phyloP scores from a whole-genome alignment of 2,888 invertebrate genomes.

The Drosophila imparisetae region DNA sequence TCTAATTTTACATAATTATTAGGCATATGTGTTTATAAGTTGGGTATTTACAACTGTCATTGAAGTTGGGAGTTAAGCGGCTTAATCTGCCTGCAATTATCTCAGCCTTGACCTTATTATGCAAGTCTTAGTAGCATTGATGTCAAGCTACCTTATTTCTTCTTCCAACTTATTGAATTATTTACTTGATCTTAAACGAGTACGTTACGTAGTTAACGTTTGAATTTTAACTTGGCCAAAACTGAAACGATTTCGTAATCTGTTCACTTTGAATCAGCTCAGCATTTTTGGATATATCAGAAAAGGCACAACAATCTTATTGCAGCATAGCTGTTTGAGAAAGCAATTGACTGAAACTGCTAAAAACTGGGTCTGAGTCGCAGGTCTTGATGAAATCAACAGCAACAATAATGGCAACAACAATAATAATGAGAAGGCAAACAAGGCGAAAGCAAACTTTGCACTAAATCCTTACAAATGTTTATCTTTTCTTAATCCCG shows the following conservation, averaged over 20 bases:
- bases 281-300: not conserved
- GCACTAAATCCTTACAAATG: slow-evolving; percentile 84
- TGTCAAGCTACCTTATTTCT: too few species aligned
- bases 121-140: not conserved
- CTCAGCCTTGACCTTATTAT: not conserved
- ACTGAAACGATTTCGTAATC: not conserved
- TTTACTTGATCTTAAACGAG: too few species aligned
- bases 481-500: slow-evolving; percentile 84
- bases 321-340: slow-evolving; percentile 18
- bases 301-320: not conserved
- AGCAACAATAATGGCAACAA: slow-evolving; percentile 29
- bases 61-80: not conserved
- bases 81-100: not conserved
- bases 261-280: not conserved
- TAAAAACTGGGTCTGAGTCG: slow-evolving; percentile 24
- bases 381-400: slow-evolving; percentile 31
- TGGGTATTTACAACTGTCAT: not conserved
- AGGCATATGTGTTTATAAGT: not conserved
- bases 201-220: not conserved
- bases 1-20: not conserved
- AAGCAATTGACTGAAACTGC: slow-evolving; percentile 38
- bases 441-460: slow-evolving; percentile 77
- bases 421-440: slow-evolving; percentile 72
- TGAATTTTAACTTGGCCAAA: not conserved
- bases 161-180: not conserved